Base-by-base conservation (phyloP, 2,113 vertebrate genomes). In the Helogale parvula region DNA sequence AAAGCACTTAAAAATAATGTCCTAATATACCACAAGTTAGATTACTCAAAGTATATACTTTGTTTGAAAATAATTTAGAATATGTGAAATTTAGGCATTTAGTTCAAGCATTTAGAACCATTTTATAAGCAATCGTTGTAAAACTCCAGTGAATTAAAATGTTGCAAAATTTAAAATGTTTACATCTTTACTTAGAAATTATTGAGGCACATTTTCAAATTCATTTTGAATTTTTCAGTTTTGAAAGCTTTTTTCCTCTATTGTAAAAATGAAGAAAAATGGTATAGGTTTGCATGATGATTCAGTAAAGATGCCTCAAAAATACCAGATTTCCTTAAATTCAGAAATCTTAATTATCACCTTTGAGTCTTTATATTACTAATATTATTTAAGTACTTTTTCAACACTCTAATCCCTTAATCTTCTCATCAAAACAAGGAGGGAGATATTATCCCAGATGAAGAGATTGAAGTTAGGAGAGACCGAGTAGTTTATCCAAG, bases 31-130 rank as follows among this genome's bases (percentile, higher is more conserved):
- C 35, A 72, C 45, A 52, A 45, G 63, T 68, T 68, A 79, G 10
- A 15, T 65, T 94, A 80, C 45, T 17, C 29, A 89, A 11, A 72
- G 12, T 60, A 41, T 47, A 76, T 2, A 92, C 81, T 84, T 95
- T 65, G 7, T 69, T 94, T 95, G 38, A 83, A 94, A 86, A 94
- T 86, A 92, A 41, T 41, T 68, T 65, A 72, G 65, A 63, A 72
- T 82, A 52, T 27, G 47, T 25, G 33, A 87, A 79, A 35, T 66
- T 80, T 79, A 71, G 50, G 10, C 31, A 23, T 35, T 38, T 94
- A 82, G 10, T 50, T 82, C 6, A 86, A 92, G 33, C 25, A 33
- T 52, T 93, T 83, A 90, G 16, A 89, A 60, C 31, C 54, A 74
- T 57, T 91, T 54, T 84, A 45, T 0, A 60, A 85, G 38, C 1